Base-by-base conservation (phyloP, 2,113 vertebrate species). In the Dicentrarchus labrax region DNA sequence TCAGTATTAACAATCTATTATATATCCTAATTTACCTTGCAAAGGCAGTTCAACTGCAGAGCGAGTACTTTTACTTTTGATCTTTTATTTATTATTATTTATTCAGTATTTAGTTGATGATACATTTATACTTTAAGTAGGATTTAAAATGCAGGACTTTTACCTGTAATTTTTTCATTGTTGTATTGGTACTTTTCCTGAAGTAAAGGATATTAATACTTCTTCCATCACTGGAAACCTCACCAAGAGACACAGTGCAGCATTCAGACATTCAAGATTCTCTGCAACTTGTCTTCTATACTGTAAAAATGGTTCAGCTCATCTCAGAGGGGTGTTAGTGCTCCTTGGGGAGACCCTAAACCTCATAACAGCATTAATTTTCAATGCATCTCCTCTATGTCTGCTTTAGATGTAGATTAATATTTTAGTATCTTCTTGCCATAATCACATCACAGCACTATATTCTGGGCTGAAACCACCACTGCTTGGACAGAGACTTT, bases 401-500 rank as follows among this genome's bases (percentile, higher is more conserved):
- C 38, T 78, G 75, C 82, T 76, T 83, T 67, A 83, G 71, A 90
- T 77, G 43, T 59, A 50, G 66, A 88, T 91, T 22, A 78, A 92
- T 90, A 90, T 91, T 91, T 87, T 8, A 90, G 72, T 56, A 78
- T 87, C 48, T 74, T 77, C 76, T 61, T 56, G 51, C 61, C 76
- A 53, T 74, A 82, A 80, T 85, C 68, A 77, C 51, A 59, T 78
- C 56, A 22, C 62, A 56, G 67, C 36, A 51, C 39, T 57, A 43
- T 76, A 84, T 62, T 71, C 64, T 68, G 50, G 6, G 0, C 76
- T 80, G 57, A 69, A 70, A 57, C 43, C 48, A 10, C 10, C 22
- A 50, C 30, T 54, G 41, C 65, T 38, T 22, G n/a, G 68, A 70
- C n/a, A 11, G 51, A 47, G 65, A 70, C 66, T 86, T 73, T 79